Evolutionary conservation across 2,888 invertebrate genomes (phyloP), one percentile per base, ranked within the genome.

Genomic region (Alentia gelatinosa): DNA sequence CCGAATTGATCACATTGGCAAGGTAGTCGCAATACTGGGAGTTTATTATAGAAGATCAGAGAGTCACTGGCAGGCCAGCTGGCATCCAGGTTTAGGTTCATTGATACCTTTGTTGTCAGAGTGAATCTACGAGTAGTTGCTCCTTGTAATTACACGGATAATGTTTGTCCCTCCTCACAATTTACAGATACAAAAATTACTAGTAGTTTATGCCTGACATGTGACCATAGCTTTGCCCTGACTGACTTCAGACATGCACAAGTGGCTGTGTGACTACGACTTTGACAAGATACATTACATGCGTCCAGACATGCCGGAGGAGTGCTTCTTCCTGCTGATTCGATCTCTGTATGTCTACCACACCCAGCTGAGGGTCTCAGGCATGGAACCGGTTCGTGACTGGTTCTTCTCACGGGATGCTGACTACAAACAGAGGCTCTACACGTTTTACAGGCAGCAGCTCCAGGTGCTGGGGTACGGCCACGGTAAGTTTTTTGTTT

Each of bases 391-490:
- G 37, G 26, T 75, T 1, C 30, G 4, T 5, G 75, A 75, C 33
- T 75, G 75, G 75, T 75, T 75, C 75, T 75, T 35, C 37, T 30
- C 75, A n/a, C 1, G 75, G 4, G 75, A 75, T 30, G 9, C 75
- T 5, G 37, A 15, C 3, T 75, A 30, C 33, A 75, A 35, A 33
- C n/a, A 19, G 4, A 75, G 37, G 30, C 33, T 84, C 4, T 84
- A 84, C 37, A 26, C 4, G 1, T 40, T 35, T 39, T 84, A 84
- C 37, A 84, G 39, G 84, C 19, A 37, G 40, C 39, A 39, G 26
- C 40, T 84, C 1, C 84, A 84, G 23, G 40, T 84, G 39, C n/a
- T 84, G 1, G 84, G 84, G 19, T 23, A 84, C 23, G 84, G 84
- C 1, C 75, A 75, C 30, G 75, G 75, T 75, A 26, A 75, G 26